Evolutionary conservation across 2,113 vertebrate genomes (phyloP), one percentile per base, ranked within the genome.

Genomic region (Callipepla californica): DNA sequence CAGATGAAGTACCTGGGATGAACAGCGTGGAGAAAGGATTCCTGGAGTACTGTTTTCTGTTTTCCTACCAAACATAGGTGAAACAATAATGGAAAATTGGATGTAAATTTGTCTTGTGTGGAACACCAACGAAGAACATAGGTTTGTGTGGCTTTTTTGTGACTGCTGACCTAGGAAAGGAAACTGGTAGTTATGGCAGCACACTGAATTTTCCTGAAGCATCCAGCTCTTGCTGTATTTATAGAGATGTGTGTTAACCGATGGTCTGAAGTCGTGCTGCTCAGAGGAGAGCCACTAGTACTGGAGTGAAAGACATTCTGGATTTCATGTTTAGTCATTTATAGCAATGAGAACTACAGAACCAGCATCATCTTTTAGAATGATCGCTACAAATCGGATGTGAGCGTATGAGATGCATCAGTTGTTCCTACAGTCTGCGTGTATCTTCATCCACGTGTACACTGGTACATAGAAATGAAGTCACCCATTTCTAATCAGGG

Each of bases 211-310:
- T 75, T 40, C 66, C 61, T 68, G 57, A 48, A 77, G 74, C 84
- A 79, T 45, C 66, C 62, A 90, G 83, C 89, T 85, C 10, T 86
- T 94, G 95, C 80, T 87, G 68, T 58, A 91, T 40, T 13, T 1
- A 1, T 3, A 48, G 22, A 47, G 79, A 51, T 3, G 63, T 3
- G 30, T 42, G 10, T 80, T 57, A 65, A n/a, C 50, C 70, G 69
- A 70, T 77, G n/a, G 72, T 47, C n/a, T 51, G 15, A 70, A 34
- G 58, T 74, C 28, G 13, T 50, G 42, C 26, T 47, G 63, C 38
- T 73, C 82, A 85, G 82, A 42, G 82, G 17, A 90, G 42, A 59
- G 50, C n/a, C 61, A 30, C 65, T 48, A 47, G 38, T 28, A 13
- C 13, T 63, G 38, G 21, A 87, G 44, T 59, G 32, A 63, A 55